phyloP scores from a whole-genome alignment of 1,140 invertebrate species.

The Halesus radiatus region DNA sequence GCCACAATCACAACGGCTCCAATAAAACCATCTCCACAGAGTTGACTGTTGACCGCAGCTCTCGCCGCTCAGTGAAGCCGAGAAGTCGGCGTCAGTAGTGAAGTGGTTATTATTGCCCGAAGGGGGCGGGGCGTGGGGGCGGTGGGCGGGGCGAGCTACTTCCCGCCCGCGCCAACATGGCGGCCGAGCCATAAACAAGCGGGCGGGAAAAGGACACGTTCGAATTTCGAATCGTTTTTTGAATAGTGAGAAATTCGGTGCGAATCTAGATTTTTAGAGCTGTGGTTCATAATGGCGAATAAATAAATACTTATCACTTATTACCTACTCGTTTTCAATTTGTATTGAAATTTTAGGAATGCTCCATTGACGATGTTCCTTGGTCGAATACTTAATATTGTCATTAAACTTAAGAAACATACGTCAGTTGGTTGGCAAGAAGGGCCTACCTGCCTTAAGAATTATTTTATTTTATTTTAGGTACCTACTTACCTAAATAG shows the following conservation, averaged over 20 bases:
- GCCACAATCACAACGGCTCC: background rate
- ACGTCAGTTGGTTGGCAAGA: no score
- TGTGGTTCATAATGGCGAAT: constrained; percentile 5
- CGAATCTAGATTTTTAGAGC: background rate
- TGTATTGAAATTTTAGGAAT: background rate
- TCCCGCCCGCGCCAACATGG: constrained; percentile 56
- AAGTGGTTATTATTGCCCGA: constrained; percentile 52
- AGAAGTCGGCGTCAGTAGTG: constrained; percentile 1
- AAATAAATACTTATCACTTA: no score
- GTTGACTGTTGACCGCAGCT: background rate
- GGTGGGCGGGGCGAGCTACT: constrained; percentile 49
- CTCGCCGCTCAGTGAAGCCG: background rate
- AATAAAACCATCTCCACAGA: background rate
- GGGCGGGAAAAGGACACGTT: constrained; percentile 22
- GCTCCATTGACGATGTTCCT: background rate
- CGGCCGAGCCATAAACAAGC: constrained; percentile 44
- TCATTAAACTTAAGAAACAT: no score
- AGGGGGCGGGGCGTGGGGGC: constrained; percentile 35
- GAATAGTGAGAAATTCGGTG: background rate
- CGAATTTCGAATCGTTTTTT: constrained; percentile 26
- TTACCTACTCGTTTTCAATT: no score
- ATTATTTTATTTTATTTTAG: no score
- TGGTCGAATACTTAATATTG: background rate
- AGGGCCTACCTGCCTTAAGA: no score
- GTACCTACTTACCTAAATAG: no score